Percentiles rank a stretch among this genome's conserved stretches.
phyloP scores from a whole-genome alignment of 2,113 vertebrate species.

The Petromus typicus region DNA sequence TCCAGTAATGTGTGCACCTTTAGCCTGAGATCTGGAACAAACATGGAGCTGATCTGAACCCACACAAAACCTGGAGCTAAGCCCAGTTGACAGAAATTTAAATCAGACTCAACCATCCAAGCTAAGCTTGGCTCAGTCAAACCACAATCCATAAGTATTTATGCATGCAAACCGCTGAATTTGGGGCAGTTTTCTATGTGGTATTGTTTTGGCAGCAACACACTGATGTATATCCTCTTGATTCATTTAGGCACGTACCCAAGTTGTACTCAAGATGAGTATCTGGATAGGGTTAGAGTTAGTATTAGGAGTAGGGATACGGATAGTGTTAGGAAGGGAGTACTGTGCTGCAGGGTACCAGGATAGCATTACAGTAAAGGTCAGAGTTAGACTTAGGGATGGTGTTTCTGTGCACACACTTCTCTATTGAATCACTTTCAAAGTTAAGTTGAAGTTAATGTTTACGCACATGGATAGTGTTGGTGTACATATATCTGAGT shows the following conservation, averaged over 20 bases:
- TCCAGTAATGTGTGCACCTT: background rate
- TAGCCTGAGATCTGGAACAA: background rate
- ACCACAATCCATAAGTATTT: background rate
- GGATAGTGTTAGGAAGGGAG: background rate
- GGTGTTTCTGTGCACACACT: no score
- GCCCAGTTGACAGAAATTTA: background rate
- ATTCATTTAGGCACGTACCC: background rate
- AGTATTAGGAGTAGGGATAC: background rate
- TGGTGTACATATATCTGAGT: no score
- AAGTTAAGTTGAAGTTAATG: no score
- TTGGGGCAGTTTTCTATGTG: background rate
- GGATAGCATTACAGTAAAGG: no score
- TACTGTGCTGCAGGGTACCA: background rate
- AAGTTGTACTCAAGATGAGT: background rate
- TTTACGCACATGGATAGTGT: no score
- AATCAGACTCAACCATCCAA: background rate
- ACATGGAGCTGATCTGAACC: background rate
- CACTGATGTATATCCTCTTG: background rate
- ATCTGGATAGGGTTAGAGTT: background rate
- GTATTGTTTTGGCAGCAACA: background rate
- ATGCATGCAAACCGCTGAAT: background rate
- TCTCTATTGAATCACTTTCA: no score
- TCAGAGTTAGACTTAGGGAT: no score
- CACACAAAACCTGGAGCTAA: background rate
- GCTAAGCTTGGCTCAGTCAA: background rate